Conservation (phyloP, 2,888 invertebrate species). For the Hyposoter dolosus region DNA sequence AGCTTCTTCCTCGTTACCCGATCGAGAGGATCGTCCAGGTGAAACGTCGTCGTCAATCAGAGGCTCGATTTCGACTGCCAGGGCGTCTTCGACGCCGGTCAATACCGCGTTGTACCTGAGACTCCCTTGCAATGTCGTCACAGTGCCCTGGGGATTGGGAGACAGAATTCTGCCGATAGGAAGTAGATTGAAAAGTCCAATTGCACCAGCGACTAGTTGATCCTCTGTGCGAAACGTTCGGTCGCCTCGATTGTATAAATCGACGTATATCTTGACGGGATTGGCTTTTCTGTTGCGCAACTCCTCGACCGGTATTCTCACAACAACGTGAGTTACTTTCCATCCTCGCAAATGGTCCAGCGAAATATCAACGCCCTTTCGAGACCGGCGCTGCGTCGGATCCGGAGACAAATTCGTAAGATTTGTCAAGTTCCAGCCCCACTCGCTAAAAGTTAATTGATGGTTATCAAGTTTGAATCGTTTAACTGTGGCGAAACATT, state of each 20-base stretch:
- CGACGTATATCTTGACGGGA: constrained; percentile 83
- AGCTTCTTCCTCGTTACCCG: neutral
- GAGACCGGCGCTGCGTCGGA: constrained; percentile 81
- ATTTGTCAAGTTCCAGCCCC: constrained; percentile 87
- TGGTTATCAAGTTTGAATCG: neutral
- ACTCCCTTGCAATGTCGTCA: constrained; percentile 71
- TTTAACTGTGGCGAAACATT: neutral
- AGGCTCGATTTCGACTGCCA: constrained; percentile 73
- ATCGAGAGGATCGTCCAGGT: neutral
- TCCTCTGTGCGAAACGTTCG: constrained; percentile 67
- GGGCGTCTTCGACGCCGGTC: constrained; percentile 70
- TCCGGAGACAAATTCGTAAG: constrained; percentile 87
- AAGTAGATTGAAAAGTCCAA: constrained; percentile 7
- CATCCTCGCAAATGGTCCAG: constrained; percentile 87
- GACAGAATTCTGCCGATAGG: constrained; percentile 64
- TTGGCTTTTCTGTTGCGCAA: constrained; percentile 84
- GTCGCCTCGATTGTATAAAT: constrained; percentile 69
- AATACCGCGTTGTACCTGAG: constrained; percentile 77
- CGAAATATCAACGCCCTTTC: constrained; percentile 87
- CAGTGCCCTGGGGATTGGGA: constrained; percentile 57
- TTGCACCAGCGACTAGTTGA: neutral
- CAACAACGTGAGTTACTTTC: constrained; percentile 89
- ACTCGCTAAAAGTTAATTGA: constrained; percentile 82
- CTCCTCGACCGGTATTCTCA: constrained; percentile 87
- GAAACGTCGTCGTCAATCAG: neutral